Conservation (phyloP, 2,797 vertebrate genomes). For the Helarctos malayanus region DNA sequence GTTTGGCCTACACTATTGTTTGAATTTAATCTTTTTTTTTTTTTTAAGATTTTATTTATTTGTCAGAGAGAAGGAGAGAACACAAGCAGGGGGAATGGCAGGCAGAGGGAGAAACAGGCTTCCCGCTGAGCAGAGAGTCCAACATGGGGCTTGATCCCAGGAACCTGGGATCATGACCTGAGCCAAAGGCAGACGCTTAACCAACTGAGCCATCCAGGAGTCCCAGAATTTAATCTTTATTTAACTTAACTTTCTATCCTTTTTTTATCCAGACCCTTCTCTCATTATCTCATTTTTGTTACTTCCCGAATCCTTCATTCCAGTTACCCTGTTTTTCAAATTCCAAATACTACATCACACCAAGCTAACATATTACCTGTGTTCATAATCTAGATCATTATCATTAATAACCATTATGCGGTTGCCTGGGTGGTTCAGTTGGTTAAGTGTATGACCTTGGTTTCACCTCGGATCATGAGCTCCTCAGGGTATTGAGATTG, state of each 20-base stretch:
- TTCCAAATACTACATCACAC: background rate
- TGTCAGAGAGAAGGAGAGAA: no score
- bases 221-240: background rate
- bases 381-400: background rate
- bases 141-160: no score
- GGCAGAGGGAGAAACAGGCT: no score
- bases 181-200: no score
- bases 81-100: no score
- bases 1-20: background rate
- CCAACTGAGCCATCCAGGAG: no score
- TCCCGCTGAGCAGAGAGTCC: no score
- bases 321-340: background rate
- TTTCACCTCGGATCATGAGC: background rate
- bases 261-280: background rate
- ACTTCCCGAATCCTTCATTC: background rate
- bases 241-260: background rate
- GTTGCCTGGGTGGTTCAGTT: background rate
- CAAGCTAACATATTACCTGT: background rate
- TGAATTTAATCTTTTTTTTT: background rate
- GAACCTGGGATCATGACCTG: no score
- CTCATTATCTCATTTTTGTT: background rate
- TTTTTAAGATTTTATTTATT: no score
- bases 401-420: background rate
- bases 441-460: background rate
- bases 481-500: background rate